Conservation (phyloP, 1,140 invertebrate genomes). For the Drosophila guanche region DNA sequence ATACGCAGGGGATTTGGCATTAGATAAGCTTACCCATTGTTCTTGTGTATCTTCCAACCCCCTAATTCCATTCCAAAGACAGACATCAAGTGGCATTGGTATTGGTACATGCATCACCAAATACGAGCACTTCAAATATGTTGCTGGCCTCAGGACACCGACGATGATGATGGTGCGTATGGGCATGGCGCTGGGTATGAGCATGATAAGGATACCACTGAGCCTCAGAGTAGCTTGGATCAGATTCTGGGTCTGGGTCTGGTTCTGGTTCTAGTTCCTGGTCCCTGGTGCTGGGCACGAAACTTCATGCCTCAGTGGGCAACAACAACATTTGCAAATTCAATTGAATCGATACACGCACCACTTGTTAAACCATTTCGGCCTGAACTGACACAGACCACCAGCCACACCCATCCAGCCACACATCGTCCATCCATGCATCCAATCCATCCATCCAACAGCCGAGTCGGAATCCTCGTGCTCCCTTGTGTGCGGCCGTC, state of each 20-base stretch:
- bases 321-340: slow-evolving; percentile 82
- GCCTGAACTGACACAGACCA: slow-evolving; percentile 60
- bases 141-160: slow-evolving; percentile 2
- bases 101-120: slow-evolving; percentile 44
- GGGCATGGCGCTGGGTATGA: slow-evolving; percentile 1
- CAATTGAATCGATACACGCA: slow-evolving; percentile 82
- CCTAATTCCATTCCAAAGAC: slow-evolving; percentile 45
- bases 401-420: slow-evolving; percentile 1
- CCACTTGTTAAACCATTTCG: slow-evolving; percentile 78
- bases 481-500: slow-evolving; percentile 51
- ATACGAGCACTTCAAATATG: slow-evolving; percentile 69
- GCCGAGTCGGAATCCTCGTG: slow-evolving; percentile 6
- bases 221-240: slow-evolving; percentile 6
- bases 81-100: slow-evolving; percentile 67
- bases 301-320: slow-evolving; percentile 66
- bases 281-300: slow-evolving; percentile 24
- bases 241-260: background rate
- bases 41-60: slow-evolving; percentile 4
- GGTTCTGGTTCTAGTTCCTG: slow-evolving; percentile 5
- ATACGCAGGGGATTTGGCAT: too few species aligned
- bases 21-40: too few species aligned
- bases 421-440: slow-evolving; percentile 8
- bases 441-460: slow-evolving; percentile 16
- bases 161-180: background rate
- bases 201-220: slow-evolving; percentile 44